Evolutionary conservation across 1,140 invertebrate species (phyloP).

Genomic region (Lordiphosa stackelbergi): DNA sequence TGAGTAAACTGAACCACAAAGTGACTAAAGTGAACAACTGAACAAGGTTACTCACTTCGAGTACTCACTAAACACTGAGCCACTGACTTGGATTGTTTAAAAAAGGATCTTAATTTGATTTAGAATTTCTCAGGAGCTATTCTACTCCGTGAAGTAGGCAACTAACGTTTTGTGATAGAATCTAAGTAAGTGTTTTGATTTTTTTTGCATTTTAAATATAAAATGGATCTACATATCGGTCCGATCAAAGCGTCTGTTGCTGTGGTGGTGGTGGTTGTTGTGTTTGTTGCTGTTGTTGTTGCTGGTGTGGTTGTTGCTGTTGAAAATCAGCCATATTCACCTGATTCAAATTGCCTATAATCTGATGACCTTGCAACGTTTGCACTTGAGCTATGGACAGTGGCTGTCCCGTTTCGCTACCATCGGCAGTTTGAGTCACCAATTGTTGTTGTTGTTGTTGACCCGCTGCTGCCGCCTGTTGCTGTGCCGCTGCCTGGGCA

Average conservation of each 20-base stretch:
- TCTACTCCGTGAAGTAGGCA: too few relatives aligned
- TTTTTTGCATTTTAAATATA: slow-evolving; percentile 15
- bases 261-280: slow-evolving; percentile 51
- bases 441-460: slow-evolving; percentile 56
- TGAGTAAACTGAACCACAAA: too few relatives aligned
- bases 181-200: slow-evolving; percentile 2
- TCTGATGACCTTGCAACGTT: slow-evolving; percentile 76
- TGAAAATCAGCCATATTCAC: slow-evolving; percentile 77
- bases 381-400: slow-evolving; percentile 76
- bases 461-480: slow-evolving; percentile 51
- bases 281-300: slow-evolving; percentile 42
- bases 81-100: too few relatives aligned
- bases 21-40: too few relatives aligned
- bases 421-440: slow-evolving; percentile 69
- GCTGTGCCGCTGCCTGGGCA: slow-evolving; percentile 61
- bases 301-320: slow-evolving; percentile 54
- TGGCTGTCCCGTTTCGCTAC: slow-evolving; percentile 69
- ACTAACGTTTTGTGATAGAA: not conserved
- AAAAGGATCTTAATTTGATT: too few relatives aligned
- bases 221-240: slow-evolving; percentile 29
- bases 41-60: too few relatives aligned
- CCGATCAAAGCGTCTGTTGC: slow-evolving; percentile 65
- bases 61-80: too few relatives aligned
- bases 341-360: slow-evolving; percentile 76
- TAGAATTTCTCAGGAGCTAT: too few relatives aligned